These are phyloP conservation scores for Drosophila nr. medialis DNA, from an alignment of 2,888 invertebrate genomes.

Conservation along the genomic window DNA sequence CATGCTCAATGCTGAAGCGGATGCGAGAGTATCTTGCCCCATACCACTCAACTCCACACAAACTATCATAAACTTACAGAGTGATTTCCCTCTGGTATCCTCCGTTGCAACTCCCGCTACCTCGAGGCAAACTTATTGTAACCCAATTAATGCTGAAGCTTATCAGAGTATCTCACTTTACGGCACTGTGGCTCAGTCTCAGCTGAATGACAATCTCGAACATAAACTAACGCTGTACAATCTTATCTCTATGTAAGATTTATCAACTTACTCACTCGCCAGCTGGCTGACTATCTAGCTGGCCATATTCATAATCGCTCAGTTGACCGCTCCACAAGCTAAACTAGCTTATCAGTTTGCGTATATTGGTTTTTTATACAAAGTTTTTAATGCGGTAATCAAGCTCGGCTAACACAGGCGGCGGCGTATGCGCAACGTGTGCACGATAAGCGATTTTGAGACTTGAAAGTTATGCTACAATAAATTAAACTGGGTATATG, in stretches of 20 bases:
- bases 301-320: conserved; percentile 29
- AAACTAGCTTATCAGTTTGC: conserved; percentile 47
- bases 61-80: conserved; percentile 12
- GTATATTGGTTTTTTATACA: conserved; percentile 42
- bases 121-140: neutral
- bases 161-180: neutral
- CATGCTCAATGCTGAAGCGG: neutral
- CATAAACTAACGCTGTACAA: conserved; percentile 8
- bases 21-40: neutral
- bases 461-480: conserved; percentile 60
- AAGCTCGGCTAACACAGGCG: conserved; percentile 69
- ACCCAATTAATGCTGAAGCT: neutral
- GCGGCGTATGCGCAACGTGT: conserved; percentile 59
- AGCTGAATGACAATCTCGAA: neutral
- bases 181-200: neutral
- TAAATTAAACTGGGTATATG: conserved; percentile 48
- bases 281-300: neutral
- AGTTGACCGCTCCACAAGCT: conserved; percentile 24
- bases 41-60: neutral
- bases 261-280: conserved; percentile 24
- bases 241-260: conserved; percentile 67
- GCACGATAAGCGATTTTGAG: conserved; percentile 33
- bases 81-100: neutral
- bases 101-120: neutral
- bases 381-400: conserved; percentile 73